Evolutionary conservation across 2,113 vertebrate genomes (phyloP).

Genomic region (Struthidea cinerea): DNA sequence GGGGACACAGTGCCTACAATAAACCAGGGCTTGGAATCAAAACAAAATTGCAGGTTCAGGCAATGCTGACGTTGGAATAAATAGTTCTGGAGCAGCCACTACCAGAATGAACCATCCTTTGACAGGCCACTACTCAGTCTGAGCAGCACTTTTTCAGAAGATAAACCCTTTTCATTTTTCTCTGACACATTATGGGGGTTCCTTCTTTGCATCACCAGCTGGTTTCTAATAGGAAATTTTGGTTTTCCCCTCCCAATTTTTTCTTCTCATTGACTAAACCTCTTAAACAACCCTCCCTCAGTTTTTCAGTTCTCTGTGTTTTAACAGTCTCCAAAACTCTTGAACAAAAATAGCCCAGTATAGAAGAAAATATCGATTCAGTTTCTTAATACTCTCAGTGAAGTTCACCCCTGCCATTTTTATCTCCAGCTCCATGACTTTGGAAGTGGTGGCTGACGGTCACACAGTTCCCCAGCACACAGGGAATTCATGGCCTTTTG

Average conservation of each 20-base stretch:
- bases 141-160: neutral
- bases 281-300: neutral
- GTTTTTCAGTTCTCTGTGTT: neutral
- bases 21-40: neutral
- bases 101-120: neutral
- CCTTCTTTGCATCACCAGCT: neutral
- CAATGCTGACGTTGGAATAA: neutral
- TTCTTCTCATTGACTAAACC: neutral
- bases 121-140: neutral
- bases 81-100: neutral
- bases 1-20: neutral
- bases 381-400: neutral
- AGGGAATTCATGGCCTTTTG: neutral
- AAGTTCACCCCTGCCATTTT: neutral
- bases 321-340: neutral
- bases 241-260: rapidly evolving
- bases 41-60: neutral
- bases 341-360: neutral
- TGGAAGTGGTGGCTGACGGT: neutral
- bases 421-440: neutral
- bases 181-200: neutral
- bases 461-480: neutral
- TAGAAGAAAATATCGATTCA: neutral
- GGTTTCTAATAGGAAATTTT: neutral
- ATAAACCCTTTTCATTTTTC: neutral